Percentiles rank a stretch among this genome's conserved stretches.
phyloP scores from a whole-genome alignment of 2,113 vertebrate genomes.

The Carollia perspicillata region DNA sequence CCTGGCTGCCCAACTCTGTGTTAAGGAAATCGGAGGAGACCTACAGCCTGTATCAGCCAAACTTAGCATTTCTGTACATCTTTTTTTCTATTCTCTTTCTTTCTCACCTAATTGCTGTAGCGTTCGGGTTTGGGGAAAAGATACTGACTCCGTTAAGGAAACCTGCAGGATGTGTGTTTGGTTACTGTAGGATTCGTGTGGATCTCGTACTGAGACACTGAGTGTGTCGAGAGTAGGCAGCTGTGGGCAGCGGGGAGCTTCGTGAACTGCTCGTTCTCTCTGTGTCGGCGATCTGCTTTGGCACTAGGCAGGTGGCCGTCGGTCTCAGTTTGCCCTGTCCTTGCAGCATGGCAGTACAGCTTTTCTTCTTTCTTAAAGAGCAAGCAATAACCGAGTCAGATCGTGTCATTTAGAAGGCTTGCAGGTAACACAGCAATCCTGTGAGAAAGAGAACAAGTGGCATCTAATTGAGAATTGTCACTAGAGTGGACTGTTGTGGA shows the following conservation, averaged over 20 bases:
- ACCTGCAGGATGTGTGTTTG: not conserved
- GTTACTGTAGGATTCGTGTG: not conserved
- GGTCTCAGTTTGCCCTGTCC: not conserved
- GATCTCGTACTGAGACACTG: not conserved
- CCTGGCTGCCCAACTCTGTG: not conserved
- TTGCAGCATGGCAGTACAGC: not conserved
- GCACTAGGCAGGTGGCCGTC: rapidly evolving
- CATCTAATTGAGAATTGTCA: not conserved
- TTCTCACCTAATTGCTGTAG: not conserved
- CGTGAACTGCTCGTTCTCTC: rapidly evolving
- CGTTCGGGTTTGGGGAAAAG: not conserved
- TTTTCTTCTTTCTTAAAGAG: not conserved
- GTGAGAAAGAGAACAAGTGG: not conserved
- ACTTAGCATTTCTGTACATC: too few relatives aligned
- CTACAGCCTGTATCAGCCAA: not conserved
- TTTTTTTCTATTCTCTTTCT: not conserved
- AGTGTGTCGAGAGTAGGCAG: not conserved
- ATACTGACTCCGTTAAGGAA: not conserved
- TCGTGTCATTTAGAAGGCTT: not conserved
- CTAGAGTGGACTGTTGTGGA: not conserved
- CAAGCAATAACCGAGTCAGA: not conserved
- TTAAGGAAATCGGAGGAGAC: not conserved
- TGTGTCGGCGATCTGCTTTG: not conserved
- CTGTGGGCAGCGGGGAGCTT: not conserved
- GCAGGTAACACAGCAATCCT: not conserved